Base-by-base conservation (phyloP, 2,888 invertebrate species). In the Drosophila mimica region DNA sequence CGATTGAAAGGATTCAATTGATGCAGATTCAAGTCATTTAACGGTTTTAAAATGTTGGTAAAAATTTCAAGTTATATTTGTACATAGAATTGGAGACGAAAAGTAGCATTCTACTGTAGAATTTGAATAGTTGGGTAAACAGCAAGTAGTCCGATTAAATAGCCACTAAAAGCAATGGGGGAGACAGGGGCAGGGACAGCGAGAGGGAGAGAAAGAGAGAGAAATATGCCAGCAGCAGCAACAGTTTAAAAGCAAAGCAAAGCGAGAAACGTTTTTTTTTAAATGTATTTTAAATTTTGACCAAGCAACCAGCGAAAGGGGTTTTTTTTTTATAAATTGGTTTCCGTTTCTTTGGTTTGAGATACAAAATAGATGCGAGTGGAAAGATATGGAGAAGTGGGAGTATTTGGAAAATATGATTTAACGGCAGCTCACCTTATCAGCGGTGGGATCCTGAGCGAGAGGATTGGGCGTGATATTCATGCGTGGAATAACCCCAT, bases 381-480 rank as follows among this genome's bases (percentile, higher is more conserved):
- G 46, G n/a, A 51, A 51, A 68, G 70, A 40, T 40, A 13, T 43
- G 68, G 49, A 69, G 69, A 54, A 56, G 38, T 56, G 56, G 68
- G 20, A 68, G n/a, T 49, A 38, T 30, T 43, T 40, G n/a, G 17
- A 49, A 30, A 9, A 13, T 31, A 8, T 20, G 5, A 31, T 13
- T 13, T 31, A n/a, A n/a, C 9, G 15, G 20, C 43, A n/a, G 46
- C 88, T 81, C 64, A 87, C 87, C 92, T 93, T 93, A 61, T 93
- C 93, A 31, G 91, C 91, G 0, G 66, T 57, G 15, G 86, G 60
- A 54, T 93, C 93, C 71, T 93, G 92, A 0, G 93, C 92, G 66
- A 93, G 79, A 0, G 93, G 93, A 87, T 93, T 93, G 5, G 93
- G 90, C 3, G 93, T 93, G 31, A 93, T 93, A 67, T 93, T 93